phyloP scores from a whole-genome alignment of 1,140 invertebrate genomes.

The Idris sp. region DNA sequence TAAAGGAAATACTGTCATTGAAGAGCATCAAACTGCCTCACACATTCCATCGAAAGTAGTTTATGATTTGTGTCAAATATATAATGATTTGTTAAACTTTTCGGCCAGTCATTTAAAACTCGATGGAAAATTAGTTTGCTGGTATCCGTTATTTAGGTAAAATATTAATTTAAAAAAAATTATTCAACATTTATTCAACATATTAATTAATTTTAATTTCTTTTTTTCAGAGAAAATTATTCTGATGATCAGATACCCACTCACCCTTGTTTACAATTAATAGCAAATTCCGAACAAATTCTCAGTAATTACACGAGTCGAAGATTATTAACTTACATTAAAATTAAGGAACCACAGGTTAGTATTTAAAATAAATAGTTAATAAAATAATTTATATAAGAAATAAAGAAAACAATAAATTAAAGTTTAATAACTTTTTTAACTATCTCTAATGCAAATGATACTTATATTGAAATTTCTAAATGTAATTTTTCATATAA shows the following conservation, averaged over 20 bases:
- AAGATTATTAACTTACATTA: slow-evolving; percentile 91
- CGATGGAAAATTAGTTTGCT: slow-evolving; percentile 90
- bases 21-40: slow-evolving; percentile 81
- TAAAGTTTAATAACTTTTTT: no score
- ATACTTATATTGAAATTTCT: no score
- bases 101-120: slow-evolving; percentile 86
- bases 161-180: slow-evolving; percentile 25
- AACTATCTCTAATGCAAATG: no score
- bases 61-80: slow-evolving; percentile 89
- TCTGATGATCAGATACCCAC: slow-evolving; percentile 84
- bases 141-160: slow-evolving; percentile 92
- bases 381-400: neutral
- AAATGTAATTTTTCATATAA: no score
- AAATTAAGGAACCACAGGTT: slow-evolving; percentile 78
- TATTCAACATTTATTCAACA: no score
- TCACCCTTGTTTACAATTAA: slow-evolving; percentile 87
- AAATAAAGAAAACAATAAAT: no score
- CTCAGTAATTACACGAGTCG: slow-evolving; percentile 88
- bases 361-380: no score
- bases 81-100: slow-evolving; percentile 90
- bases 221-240: slow-evolving; percentile 84
- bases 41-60: slow-evolving; percentile 93
- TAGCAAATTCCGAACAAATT: slow-evolving; percentile 92
- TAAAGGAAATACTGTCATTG: slow-evolving; percentile 80
- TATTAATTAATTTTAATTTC: slow-evolving; percentile 15